Base-by-base conservation (phyloP, 2,888 invertebrate species). In the Agrochola macilenta region DNA sequence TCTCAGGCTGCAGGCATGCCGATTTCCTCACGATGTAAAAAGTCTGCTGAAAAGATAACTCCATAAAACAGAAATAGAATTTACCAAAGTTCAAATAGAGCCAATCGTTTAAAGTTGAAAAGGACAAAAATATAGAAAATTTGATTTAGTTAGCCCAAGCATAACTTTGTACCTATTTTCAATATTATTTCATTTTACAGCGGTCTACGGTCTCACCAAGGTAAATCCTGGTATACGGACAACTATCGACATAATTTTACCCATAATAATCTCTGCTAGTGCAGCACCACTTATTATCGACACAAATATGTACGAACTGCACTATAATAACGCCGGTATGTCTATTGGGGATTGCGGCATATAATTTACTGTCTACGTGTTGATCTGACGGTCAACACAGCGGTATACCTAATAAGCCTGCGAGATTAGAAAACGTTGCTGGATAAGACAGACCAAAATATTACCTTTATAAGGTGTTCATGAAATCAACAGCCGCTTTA, bases 281-380 rank as follows among this genome's bases (percentile, higher is more conserved):
- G 61, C n/a, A 66, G 69, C 39, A 76, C 69, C 65, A 54, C 69
- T 79, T 79, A 72, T 78, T 83, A 83, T 83, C 73, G 84, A 83
- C 49, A 82, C 73, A 81, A 83, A 69, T 69, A 61, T 73, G 79
- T 83, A 9, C 65, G 80, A 63, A 83, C 69, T 69, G 69, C 79
- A 52, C 79, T 81, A 58, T 83, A 81, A 81, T 81, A 73, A 84
- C 61, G 58, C 20, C 17, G 74, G 73, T 58, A 70, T 79, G 61
- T 78, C 63, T 69, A 20, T 78, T 2, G 52, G 49, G 2, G 26
- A 68, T 70, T 9, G 12, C 2, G 61, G 61, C 63, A 52, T 79
- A 79, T 83, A 78, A 83, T 81, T 81, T 83, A 35, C 66, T 30
- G 78, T 52, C 46, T 75, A 82, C 76, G 57, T 76, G 74, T 78